phyloP scores from a whole-genome alignment of 92 coral and sea anemone genomes.

The Zoanthus solanderi region DNA sequence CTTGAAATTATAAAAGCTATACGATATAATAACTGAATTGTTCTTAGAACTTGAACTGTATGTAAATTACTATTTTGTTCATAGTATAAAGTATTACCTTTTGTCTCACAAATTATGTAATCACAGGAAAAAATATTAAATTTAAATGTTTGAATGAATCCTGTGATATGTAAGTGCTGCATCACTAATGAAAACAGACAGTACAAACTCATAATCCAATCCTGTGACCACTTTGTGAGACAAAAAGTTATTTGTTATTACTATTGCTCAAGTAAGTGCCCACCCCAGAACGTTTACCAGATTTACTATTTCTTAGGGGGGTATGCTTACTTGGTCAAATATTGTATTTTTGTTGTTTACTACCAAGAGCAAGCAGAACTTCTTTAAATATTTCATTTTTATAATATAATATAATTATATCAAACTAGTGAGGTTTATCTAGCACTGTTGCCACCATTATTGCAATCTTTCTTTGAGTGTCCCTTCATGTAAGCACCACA shows the following conservation, averaged over 20 bases:
- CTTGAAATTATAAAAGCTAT: background rate
- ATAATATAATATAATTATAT: no score
- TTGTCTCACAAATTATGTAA: no score
- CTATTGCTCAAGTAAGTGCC: background rate
- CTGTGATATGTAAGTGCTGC: background rate
- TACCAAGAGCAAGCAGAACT: background rate
- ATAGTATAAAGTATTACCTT: no score
- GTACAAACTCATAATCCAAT: background rate
- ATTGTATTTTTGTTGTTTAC: background rate
- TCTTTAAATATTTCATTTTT: background rate
- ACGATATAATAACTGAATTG: no score
- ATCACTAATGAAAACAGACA: background rate
- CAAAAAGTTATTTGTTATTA: background rate
- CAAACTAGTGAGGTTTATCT: background rate
- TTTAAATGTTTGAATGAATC: background rate
- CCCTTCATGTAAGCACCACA: slow-evolving; percentile 2
- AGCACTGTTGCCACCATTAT: background rate
- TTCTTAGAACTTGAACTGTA: no score
- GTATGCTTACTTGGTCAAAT: no score
- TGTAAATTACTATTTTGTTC: no score
- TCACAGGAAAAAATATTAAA: no score
- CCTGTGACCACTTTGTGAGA: background rate
- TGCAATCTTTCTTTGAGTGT: background rate
- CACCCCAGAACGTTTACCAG: background rate
- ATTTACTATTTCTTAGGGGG: no score